phyloP scores from a whole-genome alignment of 2,888 invertebrate genomes.

The Aleiodes leptofemur region DNA sequence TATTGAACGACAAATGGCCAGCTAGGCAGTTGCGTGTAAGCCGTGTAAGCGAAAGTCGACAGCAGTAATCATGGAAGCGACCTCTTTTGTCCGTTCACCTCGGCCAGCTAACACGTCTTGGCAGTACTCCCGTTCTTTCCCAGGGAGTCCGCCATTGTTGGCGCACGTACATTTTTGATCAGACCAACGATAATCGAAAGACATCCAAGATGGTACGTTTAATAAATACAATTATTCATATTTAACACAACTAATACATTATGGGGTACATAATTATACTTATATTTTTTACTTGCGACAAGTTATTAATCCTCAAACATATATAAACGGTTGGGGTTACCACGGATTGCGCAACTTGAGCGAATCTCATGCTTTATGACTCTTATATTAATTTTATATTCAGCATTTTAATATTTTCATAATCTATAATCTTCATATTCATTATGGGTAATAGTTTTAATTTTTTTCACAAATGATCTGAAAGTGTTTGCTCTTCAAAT shows the following conservation, averaged over 20 bases:
- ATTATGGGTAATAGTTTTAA: not conserved
- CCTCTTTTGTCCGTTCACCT: slow-evolving; percentile 57
- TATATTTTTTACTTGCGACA: slow-evolving; percentile 64
- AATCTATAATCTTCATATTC: not conserved
- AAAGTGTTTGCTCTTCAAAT: slow-evolving; percentile 52
- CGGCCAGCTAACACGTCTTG: slow-evolving; percentile 50
- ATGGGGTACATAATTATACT: not conserved
- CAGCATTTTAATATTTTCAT: not conserved
- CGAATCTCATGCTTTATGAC: slow-evolving; percentile 42
- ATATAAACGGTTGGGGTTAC: slow-evolving; percentile 63
- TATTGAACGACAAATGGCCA: slow-evolving; percentile 41
- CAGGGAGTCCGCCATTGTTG: slow-evolving; percentile 91
- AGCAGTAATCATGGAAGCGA: slow-evolving; percentile 52
- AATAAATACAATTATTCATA: slow-evolving; percentile 41
- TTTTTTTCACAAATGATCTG: not conserved
- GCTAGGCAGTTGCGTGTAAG: not conserved
- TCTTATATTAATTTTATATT: not conserved
- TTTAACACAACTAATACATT: not conserved
- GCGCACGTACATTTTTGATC: slow-evolving; percentile 86
- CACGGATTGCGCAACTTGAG: slow-evolving; percentile 71
- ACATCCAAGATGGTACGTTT: slow-evolving; percentile 89
- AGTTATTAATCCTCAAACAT: slow-evolving; percentile 51
- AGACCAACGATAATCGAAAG: slow-evolving; percentile 85
- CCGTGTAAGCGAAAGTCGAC: slow-evolving; percentile 36
- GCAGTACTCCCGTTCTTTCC: slow-evolving; percentile 79